phyloP scores from a whole-genome alignment of 2,888 invertebrate genomes.

The Ferdinandea cuprea region DNA sequence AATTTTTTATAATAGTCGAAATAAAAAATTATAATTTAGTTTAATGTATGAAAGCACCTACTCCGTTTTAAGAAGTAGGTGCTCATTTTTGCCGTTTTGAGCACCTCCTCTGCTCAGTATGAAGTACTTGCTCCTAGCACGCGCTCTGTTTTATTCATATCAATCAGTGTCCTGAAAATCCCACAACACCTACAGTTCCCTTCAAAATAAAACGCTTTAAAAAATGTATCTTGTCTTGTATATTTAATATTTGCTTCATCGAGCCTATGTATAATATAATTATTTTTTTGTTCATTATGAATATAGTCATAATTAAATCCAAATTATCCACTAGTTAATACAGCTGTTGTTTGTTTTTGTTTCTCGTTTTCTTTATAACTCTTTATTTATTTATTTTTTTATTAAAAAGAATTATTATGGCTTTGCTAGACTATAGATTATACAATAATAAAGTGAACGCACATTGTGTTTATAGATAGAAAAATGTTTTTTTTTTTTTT shows the following conservation, averaged over 20 bases:
- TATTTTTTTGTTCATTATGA: slow-evolving; percentile 41
- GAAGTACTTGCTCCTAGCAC: too few species aligned
- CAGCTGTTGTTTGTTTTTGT: slow-evolving; percentile 30
- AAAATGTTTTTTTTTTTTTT: slow-evolving; percentile 17
- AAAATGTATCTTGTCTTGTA: slow-evolving; percentile 52
- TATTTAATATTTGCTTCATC: slow-evolving; percentile 58
- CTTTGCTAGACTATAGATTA: slow-evolving; percentile 50
- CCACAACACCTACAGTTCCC: too few species aligned
- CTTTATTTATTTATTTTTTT: neutral
- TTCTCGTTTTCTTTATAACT: slow-evolving; percentile 22
- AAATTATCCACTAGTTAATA: slow-evolving; percentile 68
- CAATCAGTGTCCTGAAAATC: too few species aligned
- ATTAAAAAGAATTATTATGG: slow-evolving; percentile 45
- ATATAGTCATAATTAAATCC: slow-evolving; percentile 57
- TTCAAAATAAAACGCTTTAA: too few species aligned
- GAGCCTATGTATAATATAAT: slow-evolving; percentile 45
- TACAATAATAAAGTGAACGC: slow-evolving; percentile 54
- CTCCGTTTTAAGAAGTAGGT: too few species aligned
- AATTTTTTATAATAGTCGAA: too few species aligned
- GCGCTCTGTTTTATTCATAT: too few species aligned
- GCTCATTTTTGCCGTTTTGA: too few species aligned
- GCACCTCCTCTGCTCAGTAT: too few species aligned
- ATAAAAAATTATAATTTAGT: too few species aligned
- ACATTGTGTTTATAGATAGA: slow-evolving; percentile 42
- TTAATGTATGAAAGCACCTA: too few species aligned